Base-by-base conservation (phyloP, 1,140 invertebrate species). In the Meloidogyne floridensis region DNA sequence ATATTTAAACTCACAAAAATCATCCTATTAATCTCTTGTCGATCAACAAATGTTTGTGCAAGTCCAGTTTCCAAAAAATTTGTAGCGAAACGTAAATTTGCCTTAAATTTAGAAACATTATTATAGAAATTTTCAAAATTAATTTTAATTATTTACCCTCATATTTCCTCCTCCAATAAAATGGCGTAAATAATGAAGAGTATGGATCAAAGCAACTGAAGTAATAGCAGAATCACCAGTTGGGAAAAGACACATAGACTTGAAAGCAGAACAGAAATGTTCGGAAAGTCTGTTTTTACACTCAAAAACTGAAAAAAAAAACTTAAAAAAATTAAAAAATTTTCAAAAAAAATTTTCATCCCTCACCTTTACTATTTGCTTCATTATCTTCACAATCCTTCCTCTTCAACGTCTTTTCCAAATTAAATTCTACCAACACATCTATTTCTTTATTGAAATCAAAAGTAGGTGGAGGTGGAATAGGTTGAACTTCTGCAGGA, bases 241-340 rank as follows among this genome's bases (percentile, higher is more conserved):
- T 65, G 59, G 59, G n/a, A 65, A 65, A 65, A 65, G 59, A 18
- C 59, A 65, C 59, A 65, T 65, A n/a, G 59, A 65, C 5, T 65
- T 65, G 7, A 65, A 65, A n/a, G 59, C 59, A 65, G 59, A n/a
- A 65, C 59, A 65, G n/a, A 65, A 65, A 65, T 65, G 59, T 65
- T 65, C 59, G n/a, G 59, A 65, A 65, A 65, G 59, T 18, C 59
- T 65, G 6, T 65, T 65, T 65, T n/a, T 15, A 65, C 59, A 65
- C 7, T 65, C 59, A 65, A 13, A 18, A 65, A 65, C 59, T 65
- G 7, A 65, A 65, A 65, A 59, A 3, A 47, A 47, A 47, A 47
- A 6, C 47, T 47, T 59, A 32, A 32, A 32, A 32, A 32, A 32
- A 32, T 59, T 59, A 3, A 59, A 15, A 15, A 15, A 59, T 59